phyloP scores from a whole-genome alignment of 2,888 invertebrate species.

The Balanococcus diminutus region DNA sequence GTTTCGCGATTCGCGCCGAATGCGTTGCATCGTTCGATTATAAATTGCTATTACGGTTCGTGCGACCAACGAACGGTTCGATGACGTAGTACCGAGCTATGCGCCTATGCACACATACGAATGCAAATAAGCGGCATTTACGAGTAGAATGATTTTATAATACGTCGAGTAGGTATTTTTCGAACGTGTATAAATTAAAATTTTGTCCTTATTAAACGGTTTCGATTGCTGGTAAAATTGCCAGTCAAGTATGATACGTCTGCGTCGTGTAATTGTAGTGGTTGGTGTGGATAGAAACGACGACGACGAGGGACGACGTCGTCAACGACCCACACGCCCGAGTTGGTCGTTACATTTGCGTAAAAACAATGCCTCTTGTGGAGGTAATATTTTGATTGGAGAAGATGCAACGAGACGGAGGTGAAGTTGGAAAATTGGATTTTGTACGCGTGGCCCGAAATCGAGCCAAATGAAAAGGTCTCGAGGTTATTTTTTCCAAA shows the following conservation, averaged over 20 bases:
- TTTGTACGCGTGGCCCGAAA: neutral
- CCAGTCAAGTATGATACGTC: neutral
- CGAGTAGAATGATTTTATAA: neutral
- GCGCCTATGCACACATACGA: neutral
- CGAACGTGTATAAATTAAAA: neutral
- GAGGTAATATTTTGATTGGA: neutral
- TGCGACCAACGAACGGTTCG: neutral
- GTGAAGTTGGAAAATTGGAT: neutral
- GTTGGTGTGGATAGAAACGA: neutral
- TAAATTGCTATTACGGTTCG: neutral
- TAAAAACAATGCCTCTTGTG: neutral
- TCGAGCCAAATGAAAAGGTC: neutral
- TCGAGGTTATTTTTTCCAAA: no score
- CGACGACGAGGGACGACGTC: neutral
- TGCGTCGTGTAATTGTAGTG: no score
- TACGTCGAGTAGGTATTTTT: neutral
- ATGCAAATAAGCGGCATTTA: neutral
- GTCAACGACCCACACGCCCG: neutral
- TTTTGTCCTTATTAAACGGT: neutral
- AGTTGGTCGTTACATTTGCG: neutral
- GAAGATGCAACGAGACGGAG: neutral
- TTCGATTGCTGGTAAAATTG: neutral
- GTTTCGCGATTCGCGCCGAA: neutral
- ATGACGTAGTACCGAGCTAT: neutral
- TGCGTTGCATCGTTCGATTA: neutral